Conservation (phyloP, 2,888 invertebrate genomes). For the Agrypnus murinus region DNA sequence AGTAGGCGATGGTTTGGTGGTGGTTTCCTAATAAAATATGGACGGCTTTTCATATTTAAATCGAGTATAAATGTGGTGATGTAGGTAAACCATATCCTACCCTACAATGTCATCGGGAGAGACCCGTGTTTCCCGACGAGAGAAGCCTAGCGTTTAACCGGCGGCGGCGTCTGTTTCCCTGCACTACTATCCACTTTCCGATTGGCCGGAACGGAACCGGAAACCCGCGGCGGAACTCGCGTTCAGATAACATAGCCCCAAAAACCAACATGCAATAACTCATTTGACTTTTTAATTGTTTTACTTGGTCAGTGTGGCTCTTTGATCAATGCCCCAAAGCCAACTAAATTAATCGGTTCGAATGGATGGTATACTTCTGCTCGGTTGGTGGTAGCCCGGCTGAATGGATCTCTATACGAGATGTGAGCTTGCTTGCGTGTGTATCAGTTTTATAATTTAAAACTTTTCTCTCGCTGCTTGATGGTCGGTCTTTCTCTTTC, state of each 20-base stretch:
- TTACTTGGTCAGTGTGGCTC: slow-evolving; percentile 46
- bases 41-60: neutral
- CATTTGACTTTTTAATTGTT: slow-evolving; percentile 61
- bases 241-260: slow-evolving; percentile 57
- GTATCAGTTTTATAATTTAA: neutral
- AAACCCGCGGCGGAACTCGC: slow-evolving; percentile 57
- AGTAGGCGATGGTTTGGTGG: too few species aligned
- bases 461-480: too few species aligned
- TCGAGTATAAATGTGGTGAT: slow-evolving; percentile 30
- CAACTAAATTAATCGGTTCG: slow-evolving; percentile 52
- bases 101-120: slow-evolving; percentile 42
- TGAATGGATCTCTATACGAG: slow-evolving; percentile 1
- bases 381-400: slow-evolving; percentile 18
- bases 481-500: too few species aligned
- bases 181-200: slow-evolving; percentile 50
- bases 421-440: neutral
- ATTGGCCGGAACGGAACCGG: slow-evolving; percentile 57
- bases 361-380: neutral
- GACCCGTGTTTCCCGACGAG: slow-evolving; percentile 44
- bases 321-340: slow-evolving; percentile 37
- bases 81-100: slow-evolving; percentile 54
- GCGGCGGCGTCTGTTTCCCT: slow-evolving; percentile 47
- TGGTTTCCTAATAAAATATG: neutral
- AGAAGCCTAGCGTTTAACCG: slow-evolving; percentile 16
- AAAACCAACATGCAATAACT: slow-evolving; percentile 59